A percentile compares a stretch with the other conserved stretches of the same genome.
These are phyloP conservation scores for Drosophila meridionalis DNA, from an alignment of 2,888 invertebrate species.

Conservation along the genomic window DNA sequence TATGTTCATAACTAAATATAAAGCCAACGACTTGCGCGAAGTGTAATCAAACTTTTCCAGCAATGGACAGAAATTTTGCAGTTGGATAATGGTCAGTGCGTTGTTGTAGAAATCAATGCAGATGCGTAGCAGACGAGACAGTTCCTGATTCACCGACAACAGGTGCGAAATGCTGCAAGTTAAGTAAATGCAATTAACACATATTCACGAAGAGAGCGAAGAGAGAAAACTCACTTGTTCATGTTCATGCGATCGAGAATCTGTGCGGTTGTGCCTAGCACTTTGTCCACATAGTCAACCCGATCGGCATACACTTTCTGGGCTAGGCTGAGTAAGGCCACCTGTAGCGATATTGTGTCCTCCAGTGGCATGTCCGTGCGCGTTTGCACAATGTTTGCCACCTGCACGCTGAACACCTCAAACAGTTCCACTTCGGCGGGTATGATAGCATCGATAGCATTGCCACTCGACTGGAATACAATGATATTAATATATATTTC, in stretches of 20 bases:
- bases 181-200: not conserved
- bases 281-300: slow-evolving; percentile 97
- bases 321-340: slow-evolving; percentile 96
- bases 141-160: slow-evolving; percentile 93
- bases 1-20: slow-evolving; percentile 95
- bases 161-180: slow-evolving; percentile 83
- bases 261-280: slow-evolving; percentile 94
- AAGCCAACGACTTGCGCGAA: slow-evolving; percentile 93
- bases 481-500: not conserved
- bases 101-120: slow-evolving; percentile 98
- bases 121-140: slow-evolving; percentile 96
- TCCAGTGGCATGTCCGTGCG: slow-evolving; percentile 97
- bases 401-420: slow-evolving; percentile 99
- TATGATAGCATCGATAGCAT: slow-evolving; percentile 87
- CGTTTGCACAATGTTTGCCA: slow-evolving; percentile 97
- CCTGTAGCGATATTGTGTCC: slow-evolving; percentile 97
- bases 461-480: slow-evolving; percentile 82
- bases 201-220: not conserved
- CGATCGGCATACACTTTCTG: slow-evolving; percentile 98
- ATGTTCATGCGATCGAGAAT: slow-evolving; percentile 95
- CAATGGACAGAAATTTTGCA: slow-evolving; percentile 94
- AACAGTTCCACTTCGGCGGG: slow-evolving; percentile 97
- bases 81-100: slow-evolving; percentile 92
- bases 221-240: slow-evolving; percentile 87
- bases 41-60: slow-evolving; percentile 95